phyloP scores from a whole-genome alignment of 2,888 invertebrate genomes.

The Drepana falcataria region DNA sequence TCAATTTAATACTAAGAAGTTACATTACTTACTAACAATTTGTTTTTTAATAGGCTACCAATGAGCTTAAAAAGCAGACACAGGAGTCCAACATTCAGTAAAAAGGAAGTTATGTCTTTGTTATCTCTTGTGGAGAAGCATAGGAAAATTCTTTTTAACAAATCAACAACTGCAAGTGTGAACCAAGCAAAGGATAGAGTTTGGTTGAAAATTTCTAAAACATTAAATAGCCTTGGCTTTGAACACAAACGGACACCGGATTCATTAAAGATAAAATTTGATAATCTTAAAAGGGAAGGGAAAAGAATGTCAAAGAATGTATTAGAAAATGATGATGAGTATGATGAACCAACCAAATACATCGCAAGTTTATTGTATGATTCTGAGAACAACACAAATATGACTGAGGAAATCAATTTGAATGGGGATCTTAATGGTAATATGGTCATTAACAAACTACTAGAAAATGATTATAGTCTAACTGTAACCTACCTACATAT shows the following conservation, averaged over 20 bases:
- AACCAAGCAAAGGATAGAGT: conserved; percentile 48
- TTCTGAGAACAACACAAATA: conserved; percentile 26
- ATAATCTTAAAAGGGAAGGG: conserved; percentile 53
- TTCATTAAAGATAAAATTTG: conserved; percentile 57
- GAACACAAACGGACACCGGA: conserved; percentile 39
- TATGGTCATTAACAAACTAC: background rate
- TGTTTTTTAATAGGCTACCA: no score
- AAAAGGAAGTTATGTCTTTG: conserved; percentile 46
- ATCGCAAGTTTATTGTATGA: conserved; percentile 38
- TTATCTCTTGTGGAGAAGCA: conserved; percentile 48
- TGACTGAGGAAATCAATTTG: conserved; percentile 9
- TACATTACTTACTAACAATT: no score
- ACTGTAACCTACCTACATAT: no score
- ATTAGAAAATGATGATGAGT: conserved; percentile 32
- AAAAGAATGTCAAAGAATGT: conserved; percentile 44
- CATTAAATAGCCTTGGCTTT: conserved; percentile 45
- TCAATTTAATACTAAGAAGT: no score
- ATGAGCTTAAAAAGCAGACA: conserved; percentile 21
- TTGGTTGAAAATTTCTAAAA: conserved; percentile 55
- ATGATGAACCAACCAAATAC: conserved; percentile 36
- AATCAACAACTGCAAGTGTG: conserved; percentile 39
- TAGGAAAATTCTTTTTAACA: conserved; percentile 52
- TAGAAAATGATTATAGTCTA: background rate
- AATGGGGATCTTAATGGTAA: background rate
- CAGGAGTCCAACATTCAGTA: conserved; percentile 50